Conservation (phyloP, 2,113 vertebrate species). For the Podarcis muralis region DNA sequence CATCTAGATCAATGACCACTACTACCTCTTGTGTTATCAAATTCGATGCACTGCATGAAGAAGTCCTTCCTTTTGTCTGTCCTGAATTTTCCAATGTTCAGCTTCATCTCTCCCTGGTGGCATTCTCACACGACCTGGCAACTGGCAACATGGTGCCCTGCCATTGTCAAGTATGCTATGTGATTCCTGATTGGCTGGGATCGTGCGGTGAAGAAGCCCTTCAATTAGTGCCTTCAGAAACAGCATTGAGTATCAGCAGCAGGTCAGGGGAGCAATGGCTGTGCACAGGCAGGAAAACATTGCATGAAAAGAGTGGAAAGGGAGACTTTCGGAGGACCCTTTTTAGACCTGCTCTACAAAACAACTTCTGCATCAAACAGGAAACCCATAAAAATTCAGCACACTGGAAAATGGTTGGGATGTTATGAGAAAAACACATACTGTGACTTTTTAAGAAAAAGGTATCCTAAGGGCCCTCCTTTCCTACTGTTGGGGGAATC, state of each 20-base stretch:
- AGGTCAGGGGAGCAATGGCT: background rate
- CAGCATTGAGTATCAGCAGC: background rate
- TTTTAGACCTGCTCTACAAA: no score
- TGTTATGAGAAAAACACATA: background rate
- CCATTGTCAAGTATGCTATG: no score
- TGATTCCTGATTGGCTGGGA: background rate
- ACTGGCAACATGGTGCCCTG: background rate
- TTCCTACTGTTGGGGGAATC: background rate
- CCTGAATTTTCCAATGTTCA: no score
- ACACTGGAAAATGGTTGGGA: background rate
- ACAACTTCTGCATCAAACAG: background rate
- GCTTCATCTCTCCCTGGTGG: background rate
- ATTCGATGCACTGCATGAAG: no score
- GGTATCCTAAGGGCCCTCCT: background rate
- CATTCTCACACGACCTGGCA: no score
- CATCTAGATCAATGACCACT: no score
- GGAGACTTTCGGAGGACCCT: background rate
- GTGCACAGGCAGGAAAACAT: background rate
- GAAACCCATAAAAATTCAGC: background rate
- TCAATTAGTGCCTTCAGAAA: background rate
- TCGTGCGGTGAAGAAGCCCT: background rate
- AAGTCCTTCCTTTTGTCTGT: no score
- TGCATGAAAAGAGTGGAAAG: background rate
- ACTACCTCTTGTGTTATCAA: no score
- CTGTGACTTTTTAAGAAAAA: background rate